Evolutionary conservation across 2,888 invertebrate genomes (phyloP).

Genomic region (Amiota communis): DNA sequence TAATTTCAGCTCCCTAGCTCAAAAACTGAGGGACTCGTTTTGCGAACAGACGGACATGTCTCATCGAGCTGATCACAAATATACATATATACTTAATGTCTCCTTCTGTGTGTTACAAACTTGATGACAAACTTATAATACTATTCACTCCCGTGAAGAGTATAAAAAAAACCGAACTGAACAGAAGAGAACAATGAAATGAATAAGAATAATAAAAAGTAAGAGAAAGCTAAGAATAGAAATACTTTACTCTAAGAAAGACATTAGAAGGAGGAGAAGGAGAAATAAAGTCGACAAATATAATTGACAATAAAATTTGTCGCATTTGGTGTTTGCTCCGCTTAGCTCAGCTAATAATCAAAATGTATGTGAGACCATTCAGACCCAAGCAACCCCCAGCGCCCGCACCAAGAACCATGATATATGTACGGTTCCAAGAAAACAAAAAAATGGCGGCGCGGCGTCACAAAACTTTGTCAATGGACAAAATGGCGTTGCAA

Average conservation of each 20-base stretch:
- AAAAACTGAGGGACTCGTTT: too few species aligned
- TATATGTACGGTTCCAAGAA: neutral
- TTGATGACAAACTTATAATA: too few species aligned
- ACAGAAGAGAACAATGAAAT: neutral
- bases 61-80: too few species aligned
- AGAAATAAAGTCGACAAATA: constrained; percentile 22
- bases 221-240: neutral
- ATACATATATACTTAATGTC: too few species aligned
- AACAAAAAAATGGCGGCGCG: constrained; percentile 55
- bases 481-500: constrained; percentile 54
- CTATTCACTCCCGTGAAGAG: too few species aligned
- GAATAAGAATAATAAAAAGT: neutral
- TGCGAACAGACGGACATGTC: too few species aligned
- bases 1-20: too few species aligned
- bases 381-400: neutral
- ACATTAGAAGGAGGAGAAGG: neutral
- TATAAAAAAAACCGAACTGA: constrained; percentile 3
- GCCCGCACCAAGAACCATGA: neutral
- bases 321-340: constrained; percentile 32
- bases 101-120: too few species aligned
- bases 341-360: constrained; percentile 56
- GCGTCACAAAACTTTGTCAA: constrained; percentile 60
- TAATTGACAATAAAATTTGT: constrained; percentile 45
- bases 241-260: neutral
- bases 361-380: constrained; percentile 47